Evolutionary conservation across 92 coral and sea anemone species (phyloP).

Genomic region (Porites divaricata): DNA sequence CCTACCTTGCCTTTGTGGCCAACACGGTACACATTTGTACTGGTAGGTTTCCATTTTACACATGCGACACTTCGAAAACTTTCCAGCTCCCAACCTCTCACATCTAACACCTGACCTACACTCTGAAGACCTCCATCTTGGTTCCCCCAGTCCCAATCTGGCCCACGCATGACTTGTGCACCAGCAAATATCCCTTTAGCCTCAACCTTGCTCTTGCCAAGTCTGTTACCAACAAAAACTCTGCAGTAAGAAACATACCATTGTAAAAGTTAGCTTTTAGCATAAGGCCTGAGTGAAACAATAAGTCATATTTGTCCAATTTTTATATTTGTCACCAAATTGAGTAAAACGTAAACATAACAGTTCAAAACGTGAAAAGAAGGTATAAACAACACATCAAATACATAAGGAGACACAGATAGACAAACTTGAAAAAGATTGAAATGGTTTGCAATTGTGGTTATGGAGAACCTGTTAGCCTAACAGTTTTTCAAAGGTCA

Average conservation of each 20-base stretch:
- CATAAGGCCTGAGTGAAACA: too few species aligned
- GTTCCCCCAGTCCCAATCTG: slow-evolving; percentile 94
- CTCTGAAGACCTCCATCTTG: slow-evolving; percentile 79
- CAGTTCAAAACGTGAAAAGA: too few species aligned
- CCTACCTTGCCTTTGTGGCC: slow-evolving; percentile 92
- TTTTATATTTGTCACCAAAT: too few species aligned
- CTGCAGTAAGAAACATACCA: slow-evolving; percentile 22
- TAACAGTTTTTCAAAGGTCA: too few species aligned
- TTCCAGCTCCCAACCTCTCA: slow-evolving; percentile 84
- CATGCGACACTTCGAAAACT: slow-evolving; percentile 82
- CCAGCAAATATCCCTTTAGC: slow-evolving; percentile 70
- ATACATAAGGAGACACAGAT: too few species aligned
- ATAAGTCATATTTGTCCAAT: too few species aligned
- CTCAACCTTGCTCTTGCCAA: slow-evolving; percentile 59
- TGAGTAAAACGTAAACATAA: too few species aligned
- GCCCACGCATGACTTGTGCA: slow-evolving; percentile 77
- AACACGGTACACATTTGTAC: slow-evolving; percentile 83
- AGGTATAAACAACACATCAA: too few species aligned
- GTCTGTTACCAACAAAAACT: slow-evolving; percentile 70
- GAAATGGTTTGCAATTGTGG: too few species aligned
- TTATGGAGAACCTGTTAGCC: too few species aligned
- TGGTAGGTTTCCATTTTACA: slow-evolving; percentile 68
- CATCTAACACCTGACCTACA: slow-evolving; percentile 69
- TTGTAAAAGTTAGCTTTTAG: too few species aligned
- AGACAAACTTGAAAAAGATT: too few species aligned